phyloP scores from a whole-genome alignment of 30 jellyfish, hydroid and myxozoan genomes.

The Pseudorhiza aurosa region DNA sequence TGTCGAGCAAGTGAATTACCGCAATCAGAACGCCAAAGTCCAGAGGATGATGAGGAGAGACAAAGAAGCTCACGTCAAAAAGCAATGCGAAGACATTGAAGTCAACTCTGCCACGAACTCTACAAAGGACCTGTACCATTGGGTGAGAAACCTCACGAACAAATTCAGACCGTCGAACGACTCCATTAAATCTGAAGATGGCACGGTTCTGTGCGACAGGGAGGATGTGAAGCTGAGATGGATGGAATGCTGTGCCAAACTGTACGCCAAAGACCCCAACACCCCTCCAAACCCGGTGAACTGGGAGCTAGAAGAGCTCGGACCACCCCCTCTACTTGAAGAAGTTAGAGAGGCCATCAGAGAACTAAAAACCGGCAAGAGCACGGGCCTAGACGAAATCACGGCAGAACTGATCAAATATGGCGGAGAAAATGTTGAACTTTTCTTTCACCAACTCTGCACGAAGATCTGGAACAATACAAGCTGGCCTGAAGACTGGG shows the following conservation, averaged over 20 bases:
- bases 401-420: slow-evolving; percentile 25
- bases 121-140: neutral
- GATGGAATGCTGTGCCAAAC: slow-evolving; percentile 4
- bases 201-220: slow-evolving; percentile 1
- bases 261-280: neutral
- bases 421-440: slow-evolving; percentile 4
- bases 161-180: neutral
- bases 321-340: slow-evolving; percentile 21
- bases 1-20: neutral
- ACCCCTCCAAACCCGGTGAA: neutral
- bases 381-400: slow-evolving; percentile 40
- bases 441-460: slow-evolving; percentile 28
- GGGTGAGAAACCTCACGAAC: neutral
- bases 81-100: too few relatives aligned
- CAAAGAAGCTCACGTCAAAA: too few relatives aligned
- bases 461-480: slow-evolving; percentile 15
- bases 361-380: slow-evolving; percentile 23
- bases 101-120: too few relatives aligned
- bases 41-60: too few relatives aligned
- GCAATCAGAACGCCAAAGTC: too few relatives aligned
- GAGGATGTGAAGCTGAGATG: slow-evolving; percentile 12
- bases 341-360: slow-evolving; percentile 44
- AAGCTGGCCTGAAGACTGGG: slow-evolving; percentile 58
- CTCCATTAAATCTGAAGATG: slow-evolving; percentile 1
- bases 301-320: neutral